Evolutionary conservation across 1,140 invertebrate genomes (phyloP), one percentile per base, ranked within the genome.

Genomic region (Hypsibius dujardini): DNA sequence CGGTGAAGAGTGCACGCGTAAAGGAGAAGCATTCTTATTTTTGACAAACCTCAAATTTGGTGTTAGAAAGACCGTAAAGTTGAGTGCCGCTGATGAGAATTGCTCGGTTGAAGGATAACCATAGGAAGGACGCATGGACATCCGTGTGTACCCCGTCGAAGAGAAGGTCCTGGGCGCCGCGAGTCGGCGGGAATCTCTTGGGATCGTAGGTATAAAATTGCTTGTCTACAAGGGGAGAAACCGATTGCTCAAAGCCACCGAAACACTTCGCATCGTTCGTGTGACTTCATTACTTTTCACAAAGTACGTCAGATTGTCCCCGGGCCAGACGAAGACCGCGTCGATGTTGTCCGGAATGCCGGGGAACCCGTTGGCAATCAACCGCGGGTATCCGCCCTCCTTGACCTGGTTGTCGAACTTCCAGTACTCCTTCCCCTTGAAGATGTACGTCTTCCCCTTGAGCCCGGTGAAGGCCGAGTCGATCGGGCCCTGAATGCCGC

Each of bases 371-470:
- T 92, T 92, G 14, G 87, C 87, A 47, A 94, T 85, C 1, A 87
- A 84, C 77, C 92, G 92, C 7, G 92, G 92, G 80, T 95, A 95
- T 0, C 85, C 88, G 70, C 83, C 84, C 77, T 47, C 85, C 84
- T 78, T 87, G 12, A 84, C 87, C 75, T 87, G 86, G 78, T 96
- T 92, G 78, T 95, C 93, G 82, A 95, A 95, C 77, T 91, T 83
- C 81, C 91, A 96, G 79, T 95, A 96, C 45, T 86, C 83, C 67
- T 87, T 85, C 73, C 86, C 87, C 79, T 92, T 94, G 83, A 95
- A 96, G 84, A 97, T 95, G 79, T 95, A 97, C 0, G 92, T 95
- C 78, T 90, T 90, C 15, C 90, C 90, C 77, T 95, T 92, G 2
- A 86, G 87, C 80, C 93, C 94, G 74, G 89, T 86, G n/a, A 96